Percentiles rank a stretch among this genome's conserved stretches.
These are phyloP conservation scores for Archivesica marissinica DNA, from an alignment of 1,140 invertebrate species.

Conservation along the genomic window DNA sequence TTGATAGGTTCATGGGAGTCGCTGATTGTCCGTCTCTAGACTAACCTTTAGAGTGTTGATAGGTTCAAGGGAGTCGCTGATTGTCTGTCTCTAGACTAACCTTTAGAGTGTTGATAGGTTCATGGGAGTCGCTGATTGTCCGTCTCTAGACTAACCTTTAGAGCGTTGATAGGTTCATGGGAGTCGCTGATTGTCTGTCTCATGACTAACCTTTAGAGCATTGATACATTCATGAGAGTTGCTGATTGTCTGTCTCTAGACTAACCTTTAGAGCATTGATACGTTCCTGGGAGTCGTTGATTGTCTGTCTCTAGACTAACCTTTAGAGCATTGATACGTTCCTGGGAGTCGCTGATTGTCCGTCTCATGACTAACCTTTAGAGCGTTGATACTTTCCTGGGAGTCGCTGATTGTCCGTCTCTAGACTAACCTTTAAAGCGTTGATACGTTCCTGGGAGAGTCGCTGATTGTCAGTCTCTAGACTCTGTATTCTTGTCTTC, in stretches of 20 bases:
- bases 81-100: too few species aligned
- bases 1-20: constrained; percentile 67
- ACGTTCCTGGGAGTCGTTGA: constrained; percentile 67
- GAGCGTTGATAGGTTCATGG: too few species aligned
- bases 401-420: neutral
- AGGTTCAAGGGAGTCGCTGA: too few species aligned
- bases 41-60: too few species aligned
- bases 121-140: too few species aligned
- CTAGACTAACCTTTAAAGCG: constrained; percentile 67
- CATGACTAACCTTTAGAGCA: too few species aligned
- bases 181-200: too few species aligned
- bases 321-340: constrained; percentile 70
- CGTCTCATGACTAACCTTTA: constrained; percentile 70
- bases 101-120: too few species aligned
- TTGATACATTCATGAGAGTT: too few species aligned
- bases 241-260: too few species aligned
- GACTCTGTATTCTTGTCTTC: constrained; percentile 54
- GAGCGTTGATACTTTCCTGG: constrained; percentile 67
- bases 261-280: constrained; percentile 70
- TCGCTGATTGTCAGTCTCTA: constrained; percentile 71
- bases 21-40: constrained; percentile 69
- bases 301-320: constrained; percentile 70
- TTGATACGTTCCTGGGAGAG: constrained; percentile 68
- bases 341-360: constrained; percentile 70
- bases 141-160: too few species aligned